Conservation (phyloP, 2,888 invertebrate genomes). For the Cactoblastis cactorum region DNA sequence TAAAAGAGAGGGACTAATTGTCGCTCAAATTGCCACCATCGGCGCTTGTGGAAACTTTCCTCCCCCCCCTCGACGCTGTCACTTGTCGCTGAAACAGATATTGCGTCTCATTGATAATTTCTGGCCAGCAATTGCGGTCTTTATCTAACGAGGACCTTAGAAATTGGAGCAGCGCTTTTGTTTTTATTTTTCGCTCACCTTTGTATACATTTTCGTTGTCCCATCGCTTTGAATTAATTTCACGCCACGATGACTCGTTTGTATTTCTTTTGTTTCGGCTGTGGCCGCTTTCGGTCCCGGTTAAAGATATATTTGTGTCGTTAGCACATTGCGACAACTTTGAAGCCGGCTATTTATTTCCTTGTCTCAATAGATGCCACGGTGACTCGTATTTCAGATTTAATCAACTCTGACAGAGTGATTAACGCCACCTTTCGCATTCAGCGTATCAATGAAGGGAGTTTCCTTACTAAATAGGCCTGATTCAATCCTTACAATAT, state of each 20-base stretch:
- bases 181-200: constrained; percentile 67
- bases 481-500: neutral
- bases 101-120: constrained; percentile 43
- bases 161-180: constrained; percentile 58
- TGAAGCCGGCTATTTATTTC: constrained; percentile 66
- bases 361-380: constrained; percentile 64
- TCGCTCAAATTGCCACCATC: too few relatives aligned
- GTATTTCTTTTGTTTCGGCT: constrained; percentile 67
- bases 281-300: constrained; percentile 54
- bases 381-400: constrained; percentile 66
- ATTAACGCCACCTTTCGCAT: constrained; percentile 64
- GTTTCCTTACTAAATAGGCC: constrained; percentile 27
- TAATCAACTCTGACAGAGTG: constrained; percentile 68
- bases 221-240: constrained; percentile 72
- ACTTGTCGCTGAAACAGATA: constrained; percentile 21
- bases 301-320: constrained; percentile 66
- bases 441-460: constrained; percentile 49
- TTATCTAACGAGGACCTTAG: constrained; percentile 57
- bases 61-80: constrained; percentile 1
- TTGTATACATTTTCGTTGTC: constrained; percentile 64
- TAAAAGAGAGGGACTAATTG: neutral
- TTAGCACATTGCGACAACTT: constrained; percentile 69
- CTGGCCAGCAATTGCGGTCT: constrained; percentile 51
- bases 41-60: neutral
- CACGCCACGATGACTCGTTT: constrained; percentile 60